A percentile compares a stretch with the other conserved stretches of the same genome.
Evolutionary conservation across 2,888 invertebrate species (phyloP).

Genomic region (Caenorhabditis afra): DNA sequence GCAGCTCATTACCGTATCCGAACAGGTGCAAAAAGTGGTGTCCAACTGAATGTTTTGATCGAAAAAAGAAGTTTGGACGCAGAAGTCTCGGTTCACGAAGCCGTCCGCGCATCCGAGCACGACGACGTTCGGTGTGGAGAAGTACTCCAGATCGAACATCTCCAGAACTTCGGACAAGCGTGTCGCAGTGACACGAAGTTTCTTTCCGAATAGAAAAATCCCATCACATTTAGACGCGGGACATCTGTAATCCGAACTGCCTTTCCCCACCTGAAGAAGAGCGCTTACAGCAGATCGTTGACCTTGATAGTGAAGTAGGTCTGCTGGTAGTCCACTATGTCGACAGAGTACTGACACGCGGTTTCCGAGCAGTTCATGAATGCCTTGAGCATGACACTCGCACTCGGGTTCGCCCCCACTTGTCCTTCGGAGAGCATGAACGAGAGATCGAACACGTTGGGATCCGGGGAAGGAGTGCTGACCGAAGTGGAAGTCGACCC

Average conservation of each 20-base stretch:
- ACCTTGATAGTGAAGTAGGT: slow-evolving; percentile 11
- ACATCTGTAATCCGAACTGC: slow-evolving; percentile 10
- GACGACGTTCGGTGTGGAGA: not conserved
- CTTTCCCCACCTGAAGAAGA: not conserved
- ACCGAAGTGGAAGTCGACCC: not conserved
- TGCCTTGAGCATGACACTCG: slow-evolving; percentile 16
- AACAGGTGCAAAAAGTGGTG: too few relatives aligned
- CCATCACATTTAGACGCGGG: not conserved
- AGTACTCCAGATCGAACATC: slow-evolving; percentile 8
- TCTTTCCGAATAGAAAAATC: not conserved
- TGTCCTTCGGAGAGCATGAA: slow-evolving; percentile 9
- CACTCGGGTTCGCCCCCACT: not conserved
- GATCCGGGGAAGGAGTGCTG: not conserved
- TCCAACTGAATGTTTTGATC: not conserved
- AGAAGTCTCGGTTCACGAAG: slow-evolving; percentile 3
- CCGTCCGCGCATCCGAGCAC: slow-evolving; percentile 16
- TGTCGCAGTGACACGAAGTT: not conserved
- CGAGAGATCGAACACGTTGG: not conserved
- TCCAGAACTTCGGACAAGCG: slow-evolving; percentile 1
- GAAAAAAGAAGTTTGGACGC: not conserved
- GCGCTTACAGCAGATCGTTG: too few relatives aligned
- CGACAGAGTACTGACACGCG: slow-evolving; percentile 2
- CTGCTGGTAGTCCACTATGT: not conserved
- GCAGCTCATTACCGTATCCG: not conserved
- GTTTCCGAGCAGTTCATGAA: slow-evolving; percentile 16